These are phyloP conservation scores for Patella pellucida DNA, from an alignment of 2,888 invertebrate genomes.

Conservation along the genomic window DNA sequence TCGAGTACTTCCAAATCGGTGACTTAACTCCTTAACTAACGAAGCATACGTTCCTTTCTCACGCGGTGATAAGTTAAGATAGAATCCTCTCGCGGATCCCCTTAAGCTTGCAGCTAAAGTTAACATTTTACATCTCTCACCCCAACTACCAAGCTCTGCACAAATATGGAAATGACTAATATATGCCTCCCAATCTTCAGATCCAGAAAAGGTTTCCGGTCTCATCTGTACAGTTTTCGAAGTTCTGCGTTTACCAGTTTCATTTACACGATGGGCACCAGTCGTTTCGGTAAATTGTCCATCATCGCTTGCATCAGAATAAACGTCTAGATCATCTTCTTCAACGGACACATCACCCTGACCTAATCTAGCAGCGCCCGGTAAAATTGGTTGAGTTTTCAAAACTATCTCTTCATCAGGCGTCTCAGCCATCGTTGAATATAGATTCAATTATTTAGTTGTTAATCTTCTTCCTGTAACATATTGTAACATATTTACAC, in stretches of 20 bases:
- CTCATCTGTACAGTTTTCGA: not conserved
- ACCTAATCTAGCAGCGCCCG: not conserved
- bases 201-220: slow-evolving; percentile 9
- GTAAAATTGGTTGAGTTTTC: not conserved
- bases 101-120: slow-evolving; percentile 13
- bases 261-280: not conserved
- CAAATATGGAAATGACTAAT: slow-evolving; percentile 15
- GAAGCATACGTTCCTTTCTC: not conserved
- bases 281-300: no score
- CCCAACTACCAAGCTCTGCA: slow-evolving; percentile 17
- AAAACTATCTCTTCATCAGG: not conserved
- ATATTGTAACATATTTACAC: not conserved
- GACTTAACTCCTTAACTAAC: not conserved
- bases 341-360: not conserved
- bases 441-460: not conserved
- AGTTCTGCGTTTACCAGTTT: not conserved
- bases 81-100: slow-evolving; percentile 2
- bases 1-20: slow-evolving; percentile 22
- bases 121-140: not conserved
- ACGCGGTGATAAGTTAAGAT: not conserved
- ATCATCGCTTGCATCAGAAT: no score
- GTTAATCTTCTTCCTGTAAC: not conserved
- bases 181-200: slow-evolving; percentile 16
- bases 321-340: not conserved
- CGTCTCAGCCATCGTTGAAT: not conserved